Evolutionary conservation across 2,113 vertebrate species (phyloP).

Genomic region (Oryzias melastigma): DNA sequence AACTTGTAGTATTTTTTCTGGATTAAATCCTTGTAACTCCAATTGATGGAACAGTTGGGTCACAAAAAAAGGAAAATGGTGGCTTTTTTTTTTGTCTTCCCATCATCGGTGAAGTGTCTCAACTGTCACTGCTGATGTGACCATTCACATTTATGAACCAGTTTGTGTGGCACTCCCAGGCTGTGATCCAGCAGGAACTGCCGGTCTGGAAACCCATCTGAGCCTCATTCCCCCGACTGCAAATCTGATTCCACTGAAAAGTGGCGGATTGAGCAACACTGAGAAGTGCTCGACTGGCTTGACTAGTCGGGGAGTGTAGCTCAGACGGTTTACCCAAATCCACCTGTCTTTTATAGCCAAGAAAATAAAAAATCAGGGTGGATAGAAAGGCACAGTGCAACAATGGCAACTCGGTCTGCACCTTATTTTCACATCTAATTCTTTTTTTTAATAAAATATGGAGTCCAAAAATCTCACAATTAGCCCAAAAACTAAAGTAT

Average conservation of each 20-base stretch:
- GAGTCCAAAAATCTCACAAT: too few species aligned
- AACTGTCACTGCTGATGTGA: not conserved
- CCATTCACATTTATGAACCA: not conserved
- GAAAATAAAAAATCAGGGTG: not conserved
- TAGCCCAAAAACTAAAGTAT: too few species aligned
- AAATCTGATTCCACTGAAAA: conserved; percentile 1
- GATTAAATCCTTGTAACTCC: too few species aligned
- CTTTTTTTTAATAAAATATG: too few species aligned
- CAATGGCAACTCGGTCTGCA: not conserved
- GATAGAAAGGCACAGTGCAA: not conserved
- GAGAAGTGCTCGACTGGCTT: conserved; percentile 25
- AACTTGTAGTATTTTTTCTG: too few species aligned
- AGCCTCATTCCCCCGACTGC: conserved; percentile 15
- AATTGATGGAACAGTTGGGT: too few species aligned
- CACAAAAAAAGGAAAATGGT: too few species aligned
- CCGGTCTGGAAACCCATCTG: conserved; percentile 8
- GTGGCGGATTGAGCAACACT: conserved; percentile 2
- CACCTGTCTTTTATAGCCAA: conserved; percentile 4
- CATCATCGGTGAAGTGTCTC: too few species aligned
- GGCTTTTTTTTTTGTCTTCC: too few species aligned
- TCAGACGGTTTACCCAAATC: not conserved
- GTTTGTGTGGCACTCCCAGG: not conserved
- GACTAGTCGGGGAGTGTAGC: conserved; percentile 23
- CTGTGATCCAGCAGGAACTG: not conserved
- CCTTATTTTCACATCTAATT: too few species aligned